A percentile compares a stretch with the other conserved stretches of the same genome.
These are phyloP conservation scores for Uloborus plumipes DNA, from an alignment of 2,888 invertebrate genomes.

Conservation along the genomic window DNA sequence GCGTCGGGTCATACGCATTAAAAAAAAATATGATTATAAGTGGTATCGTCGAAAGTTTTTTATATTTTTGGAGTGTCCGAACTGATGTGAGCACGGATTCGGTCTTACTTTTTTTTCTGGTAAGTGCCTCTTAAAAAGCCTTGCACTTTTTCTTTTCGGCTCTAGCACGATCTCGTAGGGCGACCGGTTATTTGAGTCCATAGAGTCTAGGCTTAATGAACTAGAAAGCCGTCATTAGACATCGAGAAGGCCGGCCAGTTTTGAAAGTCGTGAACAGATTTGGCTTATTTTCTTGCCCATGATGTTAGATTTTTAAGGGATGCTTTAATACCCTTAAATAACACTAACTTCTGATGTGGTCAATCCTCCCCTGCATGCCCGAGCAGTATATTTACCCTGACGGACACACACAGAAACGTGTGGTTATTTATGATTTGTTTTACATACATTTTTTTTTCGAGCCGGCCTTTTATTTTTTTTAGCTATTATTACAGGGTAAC, in stretches of 20 bases:
- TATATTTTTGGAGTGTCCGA: not conserved
- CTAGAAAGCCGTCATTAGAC: conserved; percentile 45
- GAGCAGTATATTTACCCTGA: conserved; percentile 31
- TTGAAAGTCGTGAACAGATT: conserved; percentile 52
- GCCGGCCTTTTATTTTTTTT: conserved; percentile 4
- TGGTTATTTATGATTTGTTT: conserved; percentile 59
- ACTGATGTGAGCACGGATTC: not conserved
- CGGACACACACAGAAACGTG: conserved; percentile 27
- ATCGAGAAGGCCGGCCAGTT: conserved; percentile 19
- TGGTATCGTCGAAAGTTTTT: conserved; percentile 1
- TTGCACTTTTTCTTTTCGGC: conserved; percentile 21
- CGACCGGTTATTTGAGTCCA: conserved; percentile 57
- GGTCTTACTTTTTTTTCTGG: conserved; percentile 1
- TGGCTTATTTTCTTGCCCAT: conserved; percentile 54
- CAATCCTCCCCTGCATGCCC: conserved; percentile 17
- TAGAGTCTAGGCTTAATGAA: conserved; percentile 57
- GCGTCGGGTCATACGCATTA: conserved; percentile 14
- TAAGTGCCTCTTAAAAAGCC: conserved; percentile 16
- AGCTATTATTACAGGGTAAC: conserved; percentile 25
- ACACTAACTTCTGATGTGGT: conserved; percentile 28
- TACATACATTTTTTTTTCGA: conserved; percentile 9
- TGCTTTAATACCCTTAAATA: conserved; percentile 47
- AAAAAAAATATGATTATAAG: conserved; percentile 40
- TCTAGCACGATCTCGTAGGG: conserved; percentile 8
- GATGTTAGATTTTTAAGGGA: conserved; percentile 35